These are phyloP conservation scores for Amblyornis subalaris DNA, from an alignment of 2,113 vertebrate genomes.

Conservation along the genomic window DNA sequence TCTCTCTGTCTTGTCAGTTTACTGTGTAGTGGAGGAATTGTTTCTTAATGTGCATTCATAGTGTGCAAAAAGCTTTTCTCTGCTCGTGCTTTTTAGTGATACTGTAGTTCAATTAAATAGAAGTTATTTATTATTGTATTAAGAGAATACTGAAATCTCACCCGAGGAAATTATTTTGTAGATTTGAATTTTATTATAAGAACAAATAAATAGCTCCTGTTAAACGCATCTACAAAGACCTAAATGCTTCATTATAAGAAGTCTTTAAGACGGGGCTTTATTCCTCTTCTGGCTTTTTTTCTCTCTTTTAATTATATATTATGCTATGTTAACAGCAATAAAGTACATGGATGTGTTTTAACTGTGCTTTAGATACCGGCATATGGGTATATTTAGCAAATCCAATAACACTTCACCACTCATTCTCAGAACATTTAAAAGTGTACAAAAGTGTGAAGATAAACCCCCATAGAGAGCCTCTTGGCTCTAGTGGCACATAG, in stretches of 20 bases:
- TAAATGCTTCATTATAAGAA: neutral
- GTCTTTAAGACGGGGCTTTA: neutral
- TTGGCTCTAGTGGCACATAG: neutral
- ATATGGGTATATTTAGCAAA: conserved; percentile 24
- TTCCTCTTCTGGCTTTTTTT: neutral
- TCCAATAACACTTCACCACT: conserved; percentile 14
- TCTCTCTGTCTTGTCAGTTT: neutral
- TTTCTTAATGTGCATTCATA: neutral
- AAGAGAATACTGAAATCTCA: neutral
- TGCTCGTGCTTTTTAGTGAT: neutral
- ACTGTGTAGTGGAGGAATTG: neutral
- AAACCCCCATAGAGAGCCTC: neutral
- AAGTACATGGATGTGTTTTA: neutral
- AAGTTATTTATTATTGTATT: neutral
- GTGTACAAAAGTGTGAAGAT: conserved; percentile 2
- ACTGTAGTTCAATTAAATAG: neutral
- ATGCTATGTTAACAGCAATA: neutral
- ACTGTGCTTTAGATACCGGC: neutral
- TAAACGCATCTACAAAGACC: neutral
- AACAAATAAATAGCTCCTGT: neutral
- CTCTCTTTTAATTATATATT: neutral
- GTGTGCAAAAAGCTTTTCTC: neutral
- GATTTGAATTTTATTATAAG: neutral
- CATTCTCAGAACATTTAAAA: conserved; percentile 21
- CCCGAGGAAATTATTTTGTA: neutral